Conservation (phyloP, 2,797 vertebrate genomes). For the Falco berigora region DNA sequence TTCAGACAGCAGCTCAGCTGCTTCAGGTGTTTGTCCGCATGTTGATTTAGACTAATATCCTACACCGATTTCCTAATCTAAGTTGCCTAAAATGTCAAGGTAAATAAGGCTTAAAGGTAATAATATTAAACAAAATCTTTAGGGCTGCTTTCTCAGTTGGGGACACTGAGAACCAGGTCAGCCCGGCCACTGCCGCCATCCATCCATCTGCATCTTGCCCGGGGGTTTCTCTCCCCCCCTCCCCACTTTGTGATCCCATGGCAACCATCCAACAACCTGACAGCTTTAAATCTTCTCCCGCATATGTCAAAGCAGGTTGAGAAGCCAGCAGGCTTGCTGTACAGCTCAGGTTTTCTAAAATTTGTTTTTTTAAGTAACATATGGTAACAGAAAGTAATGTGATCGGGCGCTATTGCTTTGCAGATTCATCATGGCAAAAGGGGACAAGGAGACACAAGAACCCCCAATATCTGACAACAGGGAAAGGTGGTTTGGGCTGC, state of each 20-base stretch:
- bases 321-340: constrained; percentile 24
- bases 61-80: neutral
- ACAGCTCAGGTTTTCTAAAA: neutral
- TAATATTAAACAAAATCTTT: constrained; percentile 16
- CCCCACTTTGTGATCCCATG: neutral
- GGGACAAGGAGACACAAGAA: neutral
- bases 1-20: neutral
- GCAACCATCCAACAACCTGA: constrained; percentile 35
- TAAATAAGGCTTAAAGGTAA: constrained; percentile 19
- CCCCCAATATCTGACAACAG: neutral
- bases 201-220: neutral
- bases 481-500: neutral
- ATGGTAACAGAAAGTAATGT: constrained; percentile 9
- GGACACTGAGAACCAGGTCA: neutral
- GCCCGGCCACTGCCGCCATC: neutral
- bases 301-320: constrained; percentile 39
- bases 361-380: constrained; percentile 5
- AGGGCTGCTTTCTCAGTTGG: neutral
- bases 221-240: neutral
- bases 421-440: neutral
- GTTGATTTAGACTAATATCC: neutral
- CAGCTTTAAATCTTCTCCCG: constrained; percentile 47
- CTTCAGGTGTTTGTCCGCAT: neutral
- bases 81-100: constrained; percentile 24
- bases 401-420: neutral